These are phyloP conservation scores for Marisa cornuarietis DNA, from an alignment of 1,140 invertebrate genomes.

Conservation along the genomic window DNA sequence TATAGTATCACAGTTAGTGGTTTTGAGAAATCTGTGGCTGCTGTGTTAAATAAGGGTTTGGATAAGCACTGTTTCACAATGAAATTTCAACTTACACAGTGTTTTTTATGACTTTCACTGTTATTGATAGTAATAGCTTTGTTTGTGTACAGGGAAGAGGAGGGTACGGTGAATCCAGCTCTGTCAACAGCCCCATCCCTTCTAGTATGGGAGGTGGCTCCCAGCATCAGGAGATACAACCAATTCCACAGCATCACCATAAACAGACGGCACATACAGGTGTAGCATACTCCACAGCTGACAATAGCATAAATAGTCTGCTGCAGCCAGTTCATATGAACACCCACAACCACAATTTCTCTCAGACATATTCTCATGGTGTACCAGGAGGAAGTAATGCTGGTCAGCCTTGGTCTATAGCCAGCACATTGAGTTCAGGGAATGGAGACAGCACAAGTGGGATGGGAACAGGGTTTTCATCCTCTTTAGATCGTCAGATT, in stretches of 20 bases:
- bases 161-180: background rate
- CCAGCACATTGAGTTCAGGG: conserved; percentile 30
- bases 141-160: too few species aligned
- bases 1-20: too few species aligned
- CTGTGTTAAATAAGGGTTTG: too few species aligned
- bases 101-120: too few species aligned
- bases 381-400: conserved; percentile 10
- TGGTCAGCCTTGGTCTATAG: conserved; percentile 22
- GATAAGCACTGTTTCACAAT: too few species aligned
- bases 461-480: conserved; percentile 1
- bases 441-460: conserved; percentile 10
- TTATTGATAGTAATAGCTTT: too few species aligned
- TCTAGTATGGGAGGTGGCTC: conserved; percentile 2
- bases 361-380: conserved; percentile 5
- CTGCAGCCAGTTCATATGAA: conserved; percentile 13
- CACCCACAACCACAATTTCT: conserved; percentile 14
- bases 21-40: too few species aligned
- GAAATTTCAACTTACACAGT: too few species aligned
- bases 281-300: background rate
- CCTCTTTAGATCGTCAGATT: conserved; percentile 18
- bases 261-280: too few species aligned
- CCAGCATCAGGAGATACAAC: background rate
- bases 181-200: conserved; percentile 19
- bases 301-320: background rate
- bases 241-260: too few species aligned